phyloP scores from a whole-genome alignment of 2,797 vertebrate species.

The Molossus molossus region DNA sequence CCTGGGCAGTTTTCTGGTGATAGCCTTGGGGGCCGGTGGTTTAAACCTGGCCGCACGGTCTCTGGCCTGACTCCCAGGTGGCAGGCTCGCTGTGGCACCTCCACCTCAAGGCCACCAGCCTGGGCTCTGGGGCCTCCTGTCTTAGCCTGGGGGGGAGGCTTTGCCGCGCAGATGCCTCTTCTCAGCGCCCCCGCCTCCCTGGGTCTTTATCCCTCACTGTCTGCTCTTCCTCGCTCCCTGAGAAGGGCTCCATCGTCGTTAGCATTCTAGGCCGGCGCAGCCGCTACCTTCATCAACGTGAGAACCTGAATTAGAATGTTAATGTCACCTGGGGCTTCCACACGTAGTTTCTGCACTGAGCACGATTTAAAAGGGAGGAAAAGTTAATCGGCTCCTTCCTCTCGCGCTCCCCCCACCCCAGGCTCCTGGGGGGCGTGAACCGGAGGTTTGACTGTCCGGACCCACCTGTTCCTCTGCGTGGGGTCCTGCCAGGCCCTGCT shows the following conservation, averaged over 20 bases:
- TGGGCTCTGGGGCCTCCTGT: constrained; percentile 14
- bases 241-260: constrained; percentile 58
- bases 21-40: no score
- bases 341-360: background rate
- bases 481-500: no score
- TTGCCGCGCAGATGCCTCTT: constrained; percentile 75
- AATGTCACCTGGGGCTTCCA: constrained; percentile 44
- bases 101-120: background rate
- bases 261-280: constrained; percentile 29
- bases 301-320: constrained; percentile 55
- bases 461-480: background rate
- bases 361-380: background rate
- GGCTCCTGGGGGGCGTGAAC: background rate
- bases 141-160: constrained; percentile 77
- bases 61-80: constrained; percentile 79
- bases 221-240: background rate
- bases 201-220: constrained; percentile 61
- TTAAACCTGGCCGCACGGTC: background rate
- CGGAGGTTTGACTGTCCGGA: background rate
- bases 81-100: constrained; percentile 66
- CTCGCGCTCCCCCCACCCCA: fast-evolving
- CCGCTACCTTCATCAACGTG: background rate
- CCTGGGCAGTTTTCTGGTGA: background rate
- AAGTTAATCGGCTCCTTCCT: background rate
- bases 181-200: background rate